Base-by-base conservation (phyloP, 2,113 vertebrate genomes). In the Peromyscus polionotus region DNA sequence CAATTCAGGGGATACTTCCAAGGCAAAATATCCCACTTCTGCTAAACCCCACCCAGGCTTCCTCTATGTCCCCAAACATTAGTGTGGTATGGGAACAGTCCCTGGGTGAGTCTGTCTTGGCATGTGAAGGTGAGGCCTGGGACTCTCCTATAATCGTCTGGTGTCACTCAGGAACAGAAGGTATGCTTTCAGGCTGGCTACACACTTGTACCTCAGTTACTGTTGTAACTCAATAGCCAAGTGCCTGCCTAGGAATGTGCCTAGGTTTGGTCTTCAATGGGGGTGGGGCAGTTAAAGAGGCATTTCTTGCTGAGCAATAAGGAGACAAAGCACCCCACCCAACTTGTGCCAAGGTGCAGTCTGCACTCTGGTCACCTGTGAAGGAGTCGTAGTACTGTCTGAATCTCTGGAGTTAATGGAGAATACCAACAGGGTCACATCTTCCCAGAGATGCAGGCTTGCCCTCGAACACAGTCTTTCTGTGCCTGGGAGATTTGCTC, bases 371-470 rank as follows among this genome's bases (percentile, higher is more conserved):
- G 73, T 88, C 51, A 57, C 88, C 88, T 93, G 61, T 65, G 80
- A 84, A 31, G 22, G n/a, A 28, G 6, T 88, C 90, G 67, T 95
- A 83, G 22, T 92, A 80, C 95, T 79, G 26, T 93, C 92, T 96
- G 67, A 33, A 76, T 94, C 75, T 90, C 96, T 85, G 63, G 75
- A 93, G 79, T 86, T 97, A 63, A 85, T 91, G 95, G 89, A 92
- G 96, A 94, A 72, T 93, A 45, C 89, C 65, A 17, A 77, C 51
- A 85, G 93, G 73, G 91, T 98, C 95, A 89, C 68, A 93, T 79
- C 91, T 91, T 96, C 83, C 87, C 12, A 65, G 91, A 85, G 65
- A 63, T 67, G 70, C 22, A 0, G 72, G 75, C 85, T 73, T 45
- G 4, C 17, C 65, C 9, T 39, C 5, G 2, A n/a, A 86, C n/a